phyloP scores from a whole-genome alignment of 2,888 invertebrate genomes.

The Clistopyga incitator region DNA sequence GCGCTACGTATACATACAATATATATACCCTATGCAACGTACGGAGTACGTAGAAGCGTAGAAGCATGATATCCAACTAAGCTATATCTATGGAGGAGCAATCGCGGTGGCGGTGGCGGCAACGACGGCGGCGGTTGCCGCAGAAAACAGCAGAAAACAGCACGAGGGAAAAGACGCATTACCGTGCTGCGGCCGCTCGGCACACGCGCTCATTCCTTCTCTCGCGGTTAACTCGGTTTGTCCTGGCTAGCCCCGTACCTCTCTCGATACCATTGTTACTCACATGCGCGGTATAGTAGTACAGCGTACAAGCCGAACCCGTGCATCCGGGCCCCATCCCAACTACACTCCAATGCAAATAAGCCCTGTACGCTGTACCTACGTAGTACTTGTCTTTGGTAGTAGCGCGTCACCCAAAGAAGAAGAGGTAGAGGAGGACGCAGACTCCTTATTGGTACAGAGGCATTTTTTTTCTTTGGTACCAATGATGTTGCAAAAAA shows the following conservation, averaged over 20 bases:
- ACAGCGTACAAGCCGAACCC: slow-evolving; percentile 28
- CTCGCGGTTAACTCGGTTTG: slow-evolving; percentile 59
- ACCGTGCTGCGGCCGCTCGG: slow-evolving; percentile 34
- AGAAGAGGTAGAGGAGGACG: slow-evolving; percentile 2
- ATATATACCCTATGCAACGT: slow-evolving; percentile 45
- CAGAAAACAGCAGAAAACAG: slow-evolving; percentile 39
- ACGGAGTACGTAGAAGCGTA: slow-evolving; percentile 36
- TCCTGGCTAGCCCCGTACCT: slow-evolving; percentile 34
- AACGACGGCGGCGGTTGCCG: slow-evolving; percentile 11
- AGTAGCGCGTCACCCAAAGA: slow-evolving; percentile 20
- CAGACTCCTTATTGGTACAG: slow-evolving; percentile 25
- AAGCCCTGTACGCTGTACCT: slow-evolving; percentile 5
- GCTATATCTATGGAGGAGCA: slow-evolving; percentile 31
- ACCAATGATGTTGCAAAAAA: slow-evolving; percentile 15
- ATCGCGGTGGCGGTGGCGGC: neutral
- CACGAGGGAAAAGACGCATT: slow-evolving; percentile 56
- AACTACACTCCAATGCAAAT: slow-evolving; percentile 32
- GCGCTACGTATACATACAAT: slow-evolving; percentile 19
- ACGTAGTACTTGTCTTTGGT: slow-evolving; percentile 29
- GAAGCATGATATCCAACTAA: slow-evolving; percentile 53
- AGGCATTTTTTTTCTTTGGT: slow-evolving; percentile 3
- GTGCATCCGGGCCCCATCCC: slow-evolving; percentile 22
- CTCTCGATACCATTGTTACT: slow-evolving; percentile 60
- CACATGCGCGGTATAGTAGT: slow-evolving; percentile 10
- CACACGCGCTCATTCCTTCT: slow-evolving; percentile 22